Base-by-base conservation (phyloP, 2,797 vertebrate species). In the Apogon talboti region DNA sequence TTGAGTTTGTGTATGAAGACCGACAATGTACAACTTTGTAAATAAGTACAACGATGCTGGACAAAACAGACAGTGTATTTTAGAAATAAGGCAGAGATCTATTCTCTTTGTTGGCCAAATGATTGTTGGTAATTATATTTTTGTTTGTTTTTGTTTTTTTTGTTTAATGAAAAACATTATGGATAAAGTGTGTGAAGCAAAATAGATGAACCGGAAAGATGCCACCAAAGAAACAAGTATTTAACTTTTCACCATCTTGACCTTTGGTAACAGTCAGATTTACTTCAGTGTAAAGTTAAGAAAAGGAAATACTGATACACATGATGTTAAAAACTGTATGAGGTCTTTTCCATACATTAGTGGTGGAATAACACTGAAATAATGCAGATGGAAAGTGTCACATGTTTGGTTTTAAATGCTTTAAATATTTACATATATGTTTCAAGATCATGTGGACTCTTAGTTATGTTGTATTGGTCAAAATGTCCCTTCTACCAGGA, bases 41-140 rank as follows among this genome's bases (percentile, higher is more conserved):
- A 93, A 97, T 95, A 94, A 89, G 91, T 88, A 89, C 69, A 89
- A 81, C 91, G 84, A 80, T 37, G 61, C 50, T 33, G 57, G 52
- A 66, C 6, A 15, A 38, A 46, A 57, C n/a, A 12, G 47, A 72
- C 11, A 28, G 24, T 4, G 38, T 61, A 8, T 71, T 68, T 13
- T 56, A 54, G 43, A 57, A 8, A 51, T 28, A 5, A 53, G 38
- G 69, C 42, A n/a, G 52, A 66, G 49, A 35, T 13, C 15, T 14
- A 35, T 55, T 60, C 52, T 65, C 54, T 35, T 45, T 57, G 52
- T 65, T 15, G 58, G 79, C 84, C 77, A 88, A 89, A 83, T 47
- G 61, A 78, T 64, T 76, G 11, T 79, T 64, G 74, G 11, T 78
- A 35, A 68, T 79, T 88, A 81, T 62, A 43, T 75, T 47, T 68